Evolutionary conservation across 2,888 invertebrate genomes (phyloP), one percentile per base, ranked within the genome.

Genomic region (Xanthorhoe spadicearia): DNA sequence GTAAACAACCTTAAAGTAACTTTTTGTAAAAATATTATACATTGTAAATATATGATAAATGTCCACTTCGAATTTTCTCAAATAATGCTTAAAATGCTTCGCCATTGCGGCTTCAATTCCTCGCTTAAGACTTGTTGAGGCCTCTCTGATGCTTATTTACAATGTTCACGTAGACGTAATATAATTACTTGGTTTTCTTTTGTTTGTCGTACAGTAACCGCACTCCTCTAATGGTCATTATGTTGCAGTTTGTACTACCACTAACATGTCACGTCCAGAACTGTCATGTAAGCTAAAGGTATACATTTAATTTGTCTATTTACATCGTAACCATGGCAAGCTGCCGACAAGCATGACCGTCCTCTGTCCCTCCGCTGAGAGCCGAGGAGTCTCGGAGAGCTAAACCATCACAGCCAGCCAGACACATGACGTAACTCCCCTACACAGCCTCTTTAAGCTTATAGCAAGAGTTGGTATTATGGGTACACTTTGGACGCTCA

Each of bases 201-300:
- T 92, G 90, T 92, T 92, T 92, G 88, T 91, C 92, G 92, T 92
- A 91, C 91, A 91, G 92, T 93, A 92, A 93, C 91, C 89, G 93
- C 93, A 93, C 92, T 91, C 69, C 83, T 89, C 92, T 93, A 93
- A 93, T 93, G 92, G 92, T 92, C 90, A 90, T 93, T 93, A 92
- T 92, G 93, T 93, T 93, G 93, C 93, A 92, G 93, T 93, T 91
- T 92, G 92, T 92, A 89, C 92, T 90, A 91, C 92, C 92, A 93
- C 92, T 92, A 93, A 93, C 92, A 92, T 93, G 92, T 93, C 91
- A 93, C 92, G 91, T 91, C 92, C 92, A 91, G 92, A 92, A 90
- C 89, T 93, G 92, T 92, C 92, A 92, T 93, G 92, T 92, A 91
- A 91, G 92, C 92, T 92, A 90, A 92, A 93, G 92, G 92, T 92